Percentiles rank a stretch among this genome's conserved stretches.
Conservation (phyloP, 2,113 vertebrate species). For the Typhlomys cinereus region DNA sequence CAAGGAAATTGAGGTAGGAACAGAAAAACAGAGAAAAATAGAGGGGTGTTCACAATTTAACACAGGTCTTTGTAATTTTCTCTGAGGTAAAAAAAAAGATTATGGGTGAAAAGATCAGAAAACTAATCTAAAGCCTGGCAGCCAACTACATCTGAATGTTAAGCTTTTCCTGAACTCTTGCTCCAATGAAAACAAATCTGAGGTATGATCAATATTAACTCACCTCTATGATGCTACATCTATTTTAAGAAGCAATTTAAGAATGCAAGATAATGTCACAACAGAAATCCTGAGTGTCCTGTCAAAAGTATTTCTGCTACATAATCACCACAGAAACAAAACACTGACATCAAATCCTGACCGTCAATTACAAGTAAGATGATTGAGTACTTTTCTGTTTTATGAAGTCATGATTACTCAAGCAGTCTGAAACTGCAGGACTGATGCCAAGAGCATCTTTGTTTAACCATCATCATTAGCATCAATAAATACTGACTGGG, state of each 20-base stretch:
- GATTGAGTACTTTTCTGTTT: conserved; percentile 60
- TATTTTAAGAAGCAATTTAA: conserved; percentile 68
- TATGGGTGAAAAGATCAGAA: conserved; percentile 1
- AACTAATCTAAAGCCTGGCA: conserved; percentile 14
- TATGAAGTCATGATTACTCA: conserved; percentile 71
- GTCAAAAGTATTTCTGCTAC: conserved; percentile 61
- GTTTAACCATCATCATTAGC: conserved; percentile 70
- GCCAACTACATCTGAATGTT: neutral
- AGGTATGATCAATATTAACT: conserved; percentile 50
- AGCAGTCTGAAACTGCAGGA: conserved; percentile 59
- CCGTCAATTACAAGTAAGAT: conserved; percentile 64
- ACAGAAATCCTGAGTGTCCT: conserved; percentile 54
- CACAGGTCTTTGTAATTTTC: conserved; percentile 11
- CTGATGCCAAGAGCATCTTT: conserved; percentile 64
- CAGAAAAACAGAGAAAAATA: neutral
- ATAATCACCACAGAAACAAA: conserved; percentile 65
- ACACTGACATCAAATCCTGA: conserved; percentile 71
- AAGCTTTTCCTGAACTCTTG: conserved; percentile 23
- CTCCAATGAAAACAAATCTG: conserved; percentile 54
- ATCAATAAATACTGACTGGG: conserved; percentile 67
- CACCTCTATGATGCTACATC: neutral
- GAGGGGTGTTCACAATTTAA: neutral
- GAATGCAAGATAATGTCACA: conserved; percentile 51
- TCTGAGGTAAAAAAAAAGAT: conserved; percentile 50
- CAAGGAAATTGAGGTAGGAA: conserved; percentile 6